Evolutionary conservation across 1,140 invertebrate species (phyloP).

Genomic region (Scaptomyza pallida): DNA sequence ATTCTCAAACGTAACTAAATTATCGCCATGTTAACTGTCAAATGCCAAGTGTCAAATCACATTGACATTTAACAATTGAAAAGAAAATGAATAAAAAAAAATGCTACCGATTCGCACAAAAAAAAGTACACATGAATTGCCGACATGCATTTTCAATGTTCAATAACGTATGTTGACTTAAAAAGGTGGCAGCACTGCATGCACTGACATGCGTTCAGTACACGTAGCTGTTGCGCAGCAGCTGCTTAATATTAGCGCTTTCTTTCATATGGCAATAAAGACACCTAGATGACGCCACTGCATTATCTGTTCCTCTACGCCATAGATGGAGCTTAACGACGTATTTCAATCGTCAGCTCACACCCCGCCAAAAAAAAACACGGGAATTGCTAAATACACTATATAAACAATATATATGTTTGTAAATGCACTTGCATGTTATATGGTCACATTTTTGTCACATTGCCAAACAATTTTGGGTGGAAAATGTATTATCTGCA

Average conservation of each 20-base stretch:
- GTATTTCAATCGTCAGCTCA: neutral
- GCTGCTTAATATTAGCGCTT: neutral
- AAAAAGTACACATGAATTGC: neutral
- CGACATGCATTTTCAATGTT: neutral
- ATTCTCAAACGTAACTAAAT: neutral
- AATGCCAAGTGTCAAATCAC: neutral
- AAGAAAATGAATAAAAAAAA: too few species aligned
- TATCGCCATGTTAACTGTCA: neutral
- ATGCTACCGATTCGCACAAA: neutral
- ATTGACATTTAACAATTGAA: neutral
- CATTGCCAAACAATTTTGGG: conserved; percentile 38
- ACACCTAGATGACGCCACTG: neutral
- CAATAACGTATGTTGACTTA: neutral
- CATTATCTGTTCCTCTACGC: neutral
- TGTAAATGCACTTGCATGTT: conserved; percentile 10
- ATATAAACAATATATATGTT: neutral
- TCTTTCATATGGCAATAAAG: neutral
- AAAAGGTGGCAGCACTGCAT: conserved; percentile 34
- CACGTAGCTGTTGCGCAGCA: conserved; percentile 4
- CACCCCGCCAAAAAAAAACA: too few species aligned
- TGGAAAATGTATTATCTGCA: conserved; percentile 28
- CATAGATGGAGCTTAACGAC: neutral
- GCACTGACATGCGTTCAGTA: conserved; percentile 1
- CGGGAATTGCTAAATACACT: too few species aligned
- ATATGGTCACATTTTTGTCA: conserved; percentile 42